A percentile compares a stretch with the other conserved stretches of the same genome.
These are phyloP conservation scores for Pilophorus perplexus DNA, from an alignment of 2,888 invertebrate species.

Conservation along the genomic window DNA sequence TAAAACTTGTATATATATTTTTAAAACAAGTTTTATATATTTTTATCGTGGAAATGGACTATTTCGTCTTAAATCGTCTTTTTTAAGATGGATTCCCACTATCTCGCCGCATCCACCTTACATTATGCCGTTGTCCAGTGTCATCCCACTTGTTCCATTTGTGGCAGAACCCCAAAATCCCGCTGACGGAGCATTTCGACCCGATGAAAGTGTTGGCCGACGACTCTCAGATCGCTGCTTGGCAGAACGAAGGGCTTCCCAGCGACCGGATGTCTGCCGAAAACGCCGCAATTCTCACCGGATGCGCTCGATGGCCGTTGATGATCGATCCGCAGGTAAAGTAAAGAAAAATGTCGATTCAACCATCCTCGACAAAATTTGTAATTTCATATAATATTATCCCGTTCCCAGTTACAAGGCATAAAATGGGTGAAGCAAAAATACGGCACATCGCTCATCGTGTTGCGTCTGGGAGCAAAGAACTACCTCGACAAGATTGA, in stretches of 20 bases:
- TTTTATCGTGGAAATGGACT: too few species aligned
- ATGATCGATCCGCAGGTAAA: constrained; percentile 90
- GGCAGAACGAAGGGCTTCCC: constrained; percentile 93
- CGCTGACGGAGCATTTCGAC: constrained; percentile 76
- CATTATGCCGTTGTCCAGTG: too few species aligned
- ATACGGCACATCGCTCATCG: constrained; percentile 69
- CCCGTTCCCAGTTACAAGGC: constrained; percentile 71
- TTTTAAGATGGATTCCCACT: too few species aligned
- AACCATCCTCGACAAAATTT: too few species aligned
- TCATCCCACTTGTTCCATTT: neutral
- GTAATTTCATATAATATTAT: too few species aligned
- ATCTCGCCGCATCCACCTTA: too few species aligned
- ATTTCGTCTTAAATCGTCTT: too few species aligned
- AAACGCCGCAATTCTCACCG: constrained; percentile 87
- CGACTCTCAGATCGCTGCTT: constrained; percentile 85
- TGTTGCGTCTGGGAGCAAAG: constrained; percentile 74
- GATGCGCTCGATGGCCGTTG: constrained; percentile 88
- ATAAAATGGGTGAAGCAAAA: constrained; percentile 93
- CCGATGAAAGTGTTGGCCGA: constrained; percentile 82
- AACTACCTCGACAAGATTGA: constrained; percentile 83
- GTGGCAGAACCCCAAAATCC: constrained; percentile 66
- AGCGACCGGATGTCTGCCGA: constrained; percentile 91
- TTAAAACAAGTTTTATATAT: too few species aligned
- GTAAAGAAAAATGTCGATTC: too few species aligned
- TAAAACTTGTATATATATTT: too few species aligned